phyloP scores from a whole-genome alignment of 2,888 invertebrate genomes.

The Plebejus anna region DNA sequence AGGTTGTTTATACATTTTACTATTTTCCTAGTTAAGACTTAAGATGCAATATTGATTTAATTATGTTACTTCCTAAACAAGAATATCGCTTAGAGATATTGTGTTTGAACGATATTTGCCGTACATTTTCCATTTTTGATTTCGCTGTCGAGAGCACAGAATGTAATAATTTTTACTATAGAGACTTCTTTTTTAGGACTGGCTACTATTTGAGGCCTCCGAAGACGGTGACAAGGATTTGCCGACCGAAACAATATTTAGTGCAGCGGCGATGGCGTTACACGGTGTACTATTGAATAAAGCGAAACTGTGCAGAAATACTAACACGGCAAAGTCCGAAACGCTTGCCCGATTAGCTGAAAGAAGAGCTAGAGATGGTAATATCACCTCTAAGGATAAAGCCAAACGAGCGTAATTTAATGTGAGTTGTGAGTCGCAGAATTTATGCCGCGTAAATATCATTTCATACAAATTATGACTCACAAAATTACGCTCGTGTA shows the following conservation, averaged over 20 bases:
- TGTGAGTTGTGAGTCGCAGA: too few relatives aligned
- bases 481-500: too few relatives aligned
- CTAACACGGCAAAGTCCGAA: slow-evolving; percentile 65
- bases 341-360: slow-evolving; percentile 71
- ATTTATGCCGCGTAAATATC: too few relatives aligned
- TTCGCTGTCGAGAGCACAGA: too few relatives aligned
- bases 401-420: too few relatives aligned
- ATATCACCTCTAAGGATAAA: slow-evolving; percentile 37
- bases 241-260: slow-evolving; percentile 61
- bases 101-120: too few relatives aligned
- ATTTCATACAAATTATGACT: too few relatives aligned
- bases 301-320: slow-evolving; percentile 53
- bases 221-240: slow-evolving; percentile 41
- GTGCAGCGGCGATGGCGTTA: slow-evolving; percentile 64
- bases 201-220: slow-evolving; percentile 58
- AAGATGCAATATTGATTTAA: too few relatives aligned
- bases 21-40: neutral
- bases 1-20: slow-evolving; percentile 46
- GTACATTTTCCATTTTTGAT: too few relatives aligned
- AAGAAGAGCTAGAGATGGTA: slow-evolving; percentile 73
- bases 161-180: too few relatives aligned
- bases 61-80: too few relatives aligned
- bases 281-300: slow-evolving; percentile 62
- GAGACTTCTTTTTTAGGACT: slow-evolving; percentile 44
- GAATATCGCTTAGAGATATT: too few relatives aligned